A percentile compares a stretch with the other conserved stretches of the same genome.
These are phyloP conservation scores for Pseudomyrmex flavicornis DNA, from an alignment of 1,140 invertebrate species.

Conservation along the genomic window DNA sequence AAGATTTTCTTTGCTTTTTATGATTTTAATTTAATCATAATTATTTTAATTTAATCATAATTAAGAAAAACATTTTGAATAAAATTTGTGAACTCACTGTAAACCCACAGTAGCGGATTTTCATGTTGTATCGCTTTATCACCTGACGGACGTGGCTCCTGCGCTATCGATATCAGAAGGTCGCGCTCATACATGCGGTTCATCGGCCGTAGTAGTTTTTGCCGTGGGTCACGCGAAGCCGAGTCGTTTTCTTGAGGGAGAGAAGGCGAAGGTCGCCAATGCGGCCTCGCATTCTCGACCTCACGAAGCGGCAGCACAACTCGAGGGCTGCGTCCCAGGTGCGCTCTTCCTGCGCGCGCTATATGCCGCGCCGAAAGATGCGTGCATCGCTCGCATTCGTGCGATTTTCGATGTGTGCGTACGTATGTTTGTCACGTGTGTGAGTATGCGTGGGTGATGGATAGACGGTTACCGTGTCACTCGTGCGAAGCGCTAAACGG, in stretches of 20 bases:
- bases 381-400: slow-evolving; percentile 30
- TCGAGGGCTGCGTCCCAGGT: slow-evolving; percentile 73
- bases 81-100: background rate
- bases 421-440: slow-evolving; percentile 43
- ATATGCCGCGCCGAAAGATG: slow-evolving; percentile 10
- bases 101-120: slow-evolving; percentile 7
- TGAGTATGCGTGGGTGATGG: slow-evolving; percentile 83
- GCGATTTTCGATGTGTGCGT: background rate
- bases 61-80: too few species aligned
- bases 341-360: slow-evolving; percentile 63
- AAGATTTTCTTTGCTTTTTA: too few species aligned
- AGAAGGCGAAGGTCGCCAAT: slow-evolving; percentile 53
- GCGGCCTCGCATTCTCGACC: slow-evolving; percentile 47
- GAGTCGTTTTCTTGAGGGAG: background rate
- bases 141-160: slow-evolving; percentile 67
- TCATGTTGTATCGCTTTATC: slow-evolving; percentile 70
- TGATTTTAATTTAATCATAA: too few species aligned
- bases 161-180: background rate
- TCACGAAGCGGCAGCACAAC: slow-evolving; percentile 25
- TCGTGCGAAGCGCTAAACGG: slow-evolving; percentile 75
- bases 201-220: slow-evolving; percentile 41
- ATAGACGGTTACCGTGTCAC: slow-evolving; percentile 81
- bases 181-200: slow-evolving; percentile 40
- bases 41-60: too few species aligned
- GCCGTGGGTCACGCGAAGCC: slow-evolving; percentile 42